These are phyloP conservation scores for Denticeps clupeoides DNA, from an alignment of 2,797 vertebrate species.

Conservation along the genomic window DNA sequence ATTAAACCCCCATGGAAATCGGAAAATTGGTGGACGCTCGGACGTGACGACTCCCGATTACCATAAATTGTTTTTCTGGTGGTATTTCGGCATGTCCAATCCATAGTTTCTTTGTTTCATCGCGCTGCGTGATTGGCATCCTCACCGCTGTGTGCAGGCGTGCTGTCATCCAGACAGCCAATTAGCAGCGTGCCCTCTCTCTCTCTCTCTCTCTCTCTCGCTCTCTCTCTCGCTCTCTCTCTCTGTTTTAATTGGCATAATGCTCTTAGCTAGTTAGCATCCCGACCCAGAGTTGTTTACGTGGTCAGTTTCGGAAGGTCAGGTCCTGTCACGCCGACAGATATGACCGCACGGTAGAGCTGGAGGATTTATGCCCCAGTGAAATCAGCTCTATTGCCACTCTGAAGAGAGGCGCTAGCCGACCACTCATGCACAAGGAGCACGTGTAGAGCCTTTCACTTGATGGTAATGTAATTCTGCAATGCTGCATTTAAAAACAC, in stretches of 20 bases:
- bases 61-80: neutral
- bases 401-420: conserved; percentile 8
- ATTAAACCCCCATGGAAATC: too few relatives aligned
- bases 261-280: conserved; percentile 25
- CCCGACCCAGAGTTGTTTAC: conserved; percentile 20
- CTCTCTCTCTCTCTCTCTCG: conserved; percentile 4
- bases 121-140: conserved; percentile 17
- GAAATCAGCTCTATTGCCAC: conserved; percentile 13
- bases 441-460: neutral
- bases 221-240: conserved; percentile 12
- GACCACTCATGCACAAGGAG: neutral
- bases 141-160: conserved; percentile 21
- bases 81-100: neutral
- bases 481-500: neutral
- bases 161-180: conserved; percentile 24
- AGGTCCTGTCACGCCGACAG: conserved; percentile 16
- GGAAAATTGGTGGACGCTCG: too few relatives aligned
- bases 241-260: conserved; percentile 29
- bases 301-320: conserved; percentile 22
- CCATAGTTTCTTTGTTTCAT: conserved; percentile 11
- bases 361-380: conserved; percentile 1
- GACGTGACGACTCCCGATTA: too few relatives aligned
- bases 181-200: conserved; percentile 27
- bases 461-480: neutral
- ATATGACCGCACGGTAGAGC: conserved; percentile 9